Base-by-base conservation (phyloP, 30 jellyfish, hydroid and myxozoan species). In the Cassiopea xamachana region DNA sequence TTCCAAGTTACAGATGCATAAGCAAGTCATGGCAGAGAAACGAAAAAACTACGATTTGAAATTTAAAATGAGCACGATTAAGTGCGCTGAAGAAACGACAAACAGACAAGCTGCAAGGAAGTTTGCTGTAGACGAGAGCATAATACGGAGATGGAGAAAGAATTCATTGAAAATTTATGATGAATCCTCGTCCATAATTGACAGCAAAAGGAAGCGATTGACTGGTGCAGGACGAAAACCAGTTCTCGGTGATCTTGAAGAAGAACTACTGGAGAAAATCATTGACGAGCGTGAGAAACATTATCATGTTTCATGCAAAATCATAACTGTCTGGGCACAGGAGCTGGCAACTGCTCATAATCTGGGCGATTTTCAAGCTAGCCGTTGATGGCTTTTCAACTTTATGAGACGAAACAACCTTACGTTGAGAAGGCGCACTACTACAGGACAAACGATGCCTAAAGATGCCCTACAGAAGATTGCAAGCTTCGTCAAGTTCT, bases 341-440 rank as follows among this genome's bases (percentile, higher is more conserved):
- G 71, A 86, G 48, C 80, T 86, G 73, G 85, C 94, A 7, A 48
- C 60, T 49, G 89, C 44, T 1, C 90, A 88, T 71, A 74, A 69
- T 60, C 48, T 88, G n/a, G n/a, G 18, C 46, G 95, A 69, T 45
- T 88, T 88, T 79, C 76, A 58, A 58, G 91, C 91, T 13, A 77
- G 92, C 48, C 75, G 78, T 17, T 92, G 95, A 12, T 88, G 95
- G 85, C 82, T 88, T 92, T 88, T 88, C 69, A 88, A 68, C 9
- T 88, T 88, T 60, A 49, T 88, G 92, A 49, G 71, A 78, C 92
- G 92, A 45, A 61, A 48, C 72, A 77, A 71, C 47, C 81, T 85
- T 9, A 15, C 92, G 44, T n/a, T 88, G 47, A 64, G 92, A 79
- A 27, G 95, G 60, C 79, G 82, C 60, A 79, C 92, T 9, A 78